Percentiles rank a stretch among this genome's conserved stretches.
Evolutionary conservation across 2,113 vertebrate genomes (phyloP).

Genomic region (Atherinomorus stipes): DNA sequence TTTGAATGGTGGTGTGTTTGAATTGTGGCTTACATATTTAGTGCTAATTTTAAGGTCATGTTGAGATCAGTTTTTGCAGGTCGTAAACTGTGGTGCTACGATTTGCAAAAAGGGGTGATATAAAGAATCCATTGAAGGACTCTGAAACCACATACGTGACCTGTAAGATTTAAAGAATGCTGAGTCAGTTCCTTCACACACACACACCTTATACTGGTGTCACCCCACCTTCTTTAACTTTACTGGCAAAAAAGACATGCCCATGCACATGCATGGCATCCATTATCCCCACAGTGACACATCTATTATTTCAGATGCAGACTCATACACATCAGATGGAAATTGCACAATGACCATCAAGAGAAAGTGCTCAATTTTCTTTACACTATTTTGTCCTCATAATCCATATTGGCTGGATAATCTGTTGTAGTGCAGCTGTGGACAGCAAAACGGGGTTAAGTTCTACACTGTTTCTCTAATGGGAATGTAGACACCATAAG

Average conservation of each 20-base stretch:
- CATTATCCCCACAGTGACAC: neutral
- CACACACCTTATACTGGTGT: slow-evolving; percentile 38
- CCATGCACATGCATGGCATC: neutral
- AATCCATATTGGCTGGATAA: neutral
- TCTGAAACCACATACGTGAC: slow-evolving; percentile 4
- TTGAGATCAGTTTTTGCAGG: too few species aligned
- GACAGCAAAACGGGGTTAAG: neutral
- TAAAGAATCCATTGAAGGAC: neutral
- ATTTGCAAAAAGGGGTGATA: neutral
- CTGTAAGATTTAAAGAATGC: neutral
- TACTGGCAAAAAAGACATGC: slow-evolving; percentile 8
- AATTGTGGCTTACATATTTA: neutral
- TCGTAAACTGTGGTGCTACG: neutral
- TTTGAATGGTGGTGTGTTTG: neutral
- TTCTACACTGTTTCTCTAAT: neutral
- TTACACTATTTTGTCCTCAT: neutral
- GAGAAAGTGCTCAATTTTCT: neutral
- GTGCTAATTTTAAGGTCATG: neutral
- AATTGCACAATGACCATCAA: neutral
- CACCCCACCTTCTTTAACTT: slow-evolving; percentile 23
- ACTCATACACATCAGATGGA: neutral
- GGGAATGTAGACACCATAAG: neutral
- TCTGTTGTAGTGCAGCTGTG: neutral
- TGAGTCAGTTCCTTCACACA: slow-evolving; percentile 37
- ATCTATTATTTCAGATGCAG: neutral